phyloP scores from a whole-genome alignment of 2,888 invertebrate genomes.

The Alentia gelatinosa region DNA sequence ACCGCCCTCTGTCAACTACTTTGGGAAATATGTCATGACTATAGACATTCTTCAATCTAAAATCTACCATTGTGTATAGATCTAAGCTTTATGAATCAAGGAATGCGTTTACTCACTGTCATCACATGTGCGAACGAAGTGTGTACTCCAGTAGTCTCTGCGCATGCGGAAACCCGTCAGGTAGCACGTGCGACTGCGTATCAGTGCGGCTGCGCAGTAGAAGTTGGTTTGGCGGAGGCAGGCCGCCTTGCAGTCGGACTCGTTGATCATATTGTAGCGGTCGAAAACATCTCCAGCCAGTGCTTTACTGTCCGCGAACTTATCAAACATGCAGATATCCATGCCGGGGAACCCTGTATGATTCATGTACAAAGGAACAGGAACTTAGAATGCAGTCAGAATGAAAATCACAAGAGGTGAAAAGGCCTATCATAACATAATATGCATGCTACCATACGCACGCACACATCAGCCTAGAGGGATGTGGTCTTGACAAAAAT shows the following conservation, averaged over 20 bases:
- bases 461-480: too few species aligned
- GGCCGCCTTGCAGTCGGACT: not conserved
- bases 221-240: constrained; percentile 6
- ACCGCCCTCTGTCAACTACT: too few species aligned
- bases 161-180: constrained; percentile 35
- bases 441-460: too few species aligned
- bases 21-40: too few species aligned
- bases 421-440: too few species aligned
- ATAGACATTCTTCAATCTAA: too few species aligned
- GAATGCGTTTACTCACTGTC: constrained; percentile 40
- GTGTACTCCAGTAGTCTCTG: constrained; percentile 39
- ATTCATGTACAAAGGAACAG: not conserved
- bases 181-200: constrained; percentile 6
- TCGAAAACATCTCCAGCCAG: constrained; percentile 22
- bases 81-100: too few species aligned
- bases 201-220: constrained; percentile 46
- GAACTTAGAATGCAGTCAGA: too few species aligned
- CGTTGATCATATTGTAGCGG: not conserved
- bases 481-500: too few species aligned
- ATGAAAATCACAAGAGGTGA: too few species aligned
- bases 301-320: not conserved
- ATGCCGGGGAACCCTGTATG: not conserved
- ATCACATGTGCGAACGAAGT: constrained; percentile 4
- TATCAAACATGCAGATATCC: not conserved
- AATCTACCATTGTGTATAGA: too few species aligned